A percentile compares a stretch with the other conserved stretches of the same genome.
phyloP scores from a whole-genome alignment of 2,797 vertebrate species.

The Melanotaenia maccullochi region DNA sequence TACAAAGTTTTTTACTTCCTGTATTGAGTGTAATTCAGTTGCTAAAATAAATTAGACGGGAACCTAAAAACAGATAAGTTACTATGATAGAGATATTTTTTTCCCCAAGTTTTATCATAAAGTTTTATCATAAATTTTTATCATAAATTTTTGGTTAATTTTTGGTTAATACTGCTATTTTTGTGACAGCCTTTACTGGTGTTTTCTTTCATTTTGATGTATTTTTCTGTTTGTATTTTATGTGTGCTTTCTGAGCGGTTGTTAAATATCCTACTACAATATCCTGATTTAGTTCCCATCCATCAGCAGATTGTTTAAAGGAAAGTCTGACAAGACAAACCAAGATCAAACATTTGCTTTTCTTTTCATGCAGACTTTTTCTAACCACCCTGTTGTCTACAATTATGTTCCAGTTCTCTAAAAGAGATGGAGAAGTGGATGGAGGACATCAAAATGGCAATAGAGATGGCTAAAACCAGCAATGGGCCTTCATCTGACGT shows the following conservation, averaged over 20 bases:
- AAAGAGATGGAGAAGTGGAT: constrained; percentile 97
- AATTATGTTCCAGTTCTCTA: constrained; percentile 78
- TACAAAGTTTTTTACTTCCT: neutral
- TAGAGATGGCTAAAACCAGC: constrained; percentile 90
- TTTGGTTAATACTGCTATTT: too few relatives aligned
- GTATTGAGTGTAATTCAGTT: too few relatives aligned
- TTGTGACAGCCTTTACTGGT: neutral
- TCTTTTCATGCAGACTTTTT: constrained; percentile 22
- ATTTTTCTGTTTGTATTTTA: neutral
- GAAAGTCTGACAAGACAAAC: constrained; percentile 19
- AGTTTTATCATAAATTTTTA: too few relatives aligned
- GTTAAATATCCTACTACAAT: neutral
- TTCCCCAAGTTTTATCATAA: too few relatives aligned
- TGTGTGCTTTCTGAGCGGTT: neutral
- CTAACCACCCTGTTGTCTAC: constrained; percentile 16
- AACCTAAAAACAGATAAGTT: too few relatives aligned
- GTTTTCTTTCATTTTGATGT: neutral
- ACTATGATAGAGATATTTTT: too few relatives aligned
- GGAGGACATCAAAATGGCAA: constrained; percentile 93
- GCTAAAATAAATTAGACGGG: too few relatives aligned
- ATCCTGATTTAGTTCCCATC: constrained; percentile 3
- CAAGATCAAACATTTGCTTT: constrained; percentile 15
- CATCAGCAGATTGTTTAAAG: constrained; percentile 24
- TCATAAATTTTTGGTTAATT: too few relatives aligned
- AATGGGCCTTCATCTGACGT: constrained; percentile 87